Conservation (phyloP, 2,888 invertebrate species). For the Micoletzkya japonica region DNA sequence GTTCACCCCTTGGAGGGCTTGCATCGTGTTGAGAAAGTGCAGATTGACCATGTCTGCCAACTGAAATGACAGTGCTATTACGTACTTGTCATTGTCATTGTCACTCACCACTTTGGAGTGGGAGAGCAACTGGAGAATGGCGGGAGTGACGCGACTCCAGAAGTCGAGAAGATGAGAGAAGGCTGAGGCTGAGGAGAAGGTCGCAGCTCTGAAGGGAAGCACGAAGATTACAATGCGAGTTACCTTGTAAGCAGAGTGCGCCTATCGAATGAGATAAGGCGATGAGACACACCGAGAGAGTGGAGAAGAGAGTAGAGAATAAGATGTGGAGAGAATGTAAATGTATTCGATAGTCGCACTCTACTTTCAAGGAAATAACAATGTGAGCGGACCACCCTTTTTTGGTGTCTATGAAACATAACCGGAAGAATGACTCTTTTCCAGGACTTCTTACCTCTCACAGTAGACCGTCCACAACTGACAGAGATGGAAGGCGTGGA, state of each 20-base stretch:
- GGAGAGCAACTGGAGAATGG: conserved; percentile 86
- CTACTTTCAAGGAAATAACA: too few relatives aligned
- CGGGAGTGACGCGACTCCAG: conserved; percentile 97
- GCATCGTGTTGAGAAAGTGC: conserved; percentile 90
- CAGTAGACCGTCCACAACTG: conserved; percentile 98
- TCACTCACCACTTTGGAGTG: conserved; percentile 86
- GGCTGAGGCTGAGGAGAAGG: conserved; percentile 37
- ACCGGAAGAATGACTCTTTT: too few relatives aligned
- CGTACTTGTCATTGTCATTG: too few relatives aligned
- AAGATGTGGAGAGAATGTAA: too few relatives aligned
- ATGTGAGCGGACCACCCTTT: conserved; percentile 36
- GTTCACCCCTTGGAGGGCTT: conserved; percentile 80
- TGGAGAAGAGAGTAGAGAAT: neutral
- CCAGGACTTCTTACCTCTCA: conserved; percentile 79
- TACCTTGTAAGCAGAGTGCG: neutral
- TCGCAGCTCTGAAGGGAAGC: conserved; percentile 18
- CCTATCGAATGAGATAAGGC: neutral
- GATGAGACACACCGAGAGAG: neutral
- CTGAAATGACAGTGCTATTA: conserved; percentile 69
- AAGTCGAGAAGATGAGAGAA: conserved; percentile 79
- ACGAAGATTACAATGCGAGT: neutral
- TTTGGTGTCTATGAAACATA: conserved; percentile 58
- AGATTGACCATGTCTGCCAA: conserved; percentile 95
- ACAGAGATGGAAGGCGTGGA: conserved; percentile 94
- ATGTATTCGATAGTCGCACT: too few relatives aligned